phyloP scores from a whole-genome alignment of 2,113 vertebrate species.

The Eublepharis macularius region DNA sequence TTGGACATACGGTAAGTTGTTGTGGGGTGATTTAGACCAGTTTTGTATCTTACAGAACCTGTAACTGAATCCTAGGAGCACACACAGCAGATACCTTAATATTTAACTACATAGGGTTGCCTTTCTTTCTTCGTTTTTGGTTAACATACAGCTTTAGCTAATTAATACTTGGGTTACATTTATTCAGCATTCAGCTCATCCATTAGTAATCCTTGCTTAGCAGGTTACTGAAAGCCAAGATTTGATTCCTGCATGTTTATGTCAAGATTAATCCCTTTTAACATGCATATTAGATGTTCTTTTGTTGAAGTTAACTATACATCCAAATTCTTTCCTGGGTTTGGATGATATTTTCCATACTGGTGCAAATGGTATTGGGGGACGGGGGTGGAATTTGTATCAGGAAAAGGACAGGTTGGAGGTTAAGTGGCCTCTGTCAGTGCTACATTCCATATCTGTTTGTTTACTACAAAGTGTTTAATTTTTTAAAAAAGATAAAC shows the following conservation, averaged over 20 bases:
- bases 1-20: neutral
- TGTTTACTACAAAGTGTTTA: neutral
- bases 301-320: neutral
- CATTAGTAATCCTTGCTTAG: conserved; percentile 56
- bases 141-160: conserved; percentile 66
- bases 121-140: conserved; percentile 59
- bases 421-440: too few species aligned
- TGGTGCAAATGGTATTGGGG: too few species aligned
- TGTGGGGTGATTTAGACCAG: conserved; percentile 64
- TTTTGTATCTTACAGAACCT: conserved; percentile 35
- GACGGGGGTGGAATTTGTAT: too few species aligned
- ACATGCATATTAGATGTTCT: neutral
- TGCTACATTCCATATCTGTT: neutral
- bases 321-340: neutral
- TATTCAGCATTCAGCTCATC: conserved; percentile 60
- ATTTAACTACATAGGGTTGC: conserved; percentile 67
- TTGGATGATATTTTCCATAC: too few species aligned
- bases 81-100: conserved; percentile 58
- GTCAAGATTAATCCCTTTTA: neutral
- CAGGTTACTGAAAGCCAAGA: conserved; percentile 20
- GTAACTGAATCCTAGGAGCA: conserved; percentile 60
- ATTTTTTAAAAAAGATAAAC: neutral
- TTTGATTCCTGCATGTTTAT: neutral
- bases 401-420: too few species aligned
- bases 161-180: conserved; percentile 65